Evolutionary conservation across 2,113 vertebrate genomes (phyloP).

Genomic region (Turnix velox): DNA sequence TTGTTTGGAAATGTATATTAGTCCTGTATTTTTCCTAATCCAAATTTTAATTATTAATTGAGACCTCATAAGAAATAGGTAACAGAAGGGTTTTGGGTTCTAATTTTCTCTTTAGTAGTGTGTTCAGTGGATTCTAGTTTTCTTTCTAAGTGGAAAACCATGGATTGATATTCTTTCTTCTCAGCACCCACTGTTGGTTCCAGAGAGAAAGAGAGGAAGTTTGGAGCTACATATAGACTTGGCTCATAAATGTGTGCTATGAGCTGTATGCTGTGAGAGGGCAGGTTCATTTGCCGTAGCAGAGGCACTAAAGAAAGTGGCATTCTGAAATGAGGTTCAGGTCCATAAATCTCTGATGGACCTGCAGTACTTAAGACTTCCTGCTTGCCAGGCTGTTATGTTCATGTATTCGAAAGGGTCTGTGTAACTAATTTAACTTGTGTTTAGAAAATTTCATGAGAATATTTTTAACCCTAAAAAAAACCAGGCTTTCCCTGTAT

Average conservation of each 20-base stretch:
- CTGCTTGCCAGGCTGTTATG: neutral
- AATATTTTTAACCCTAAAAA: neutral
- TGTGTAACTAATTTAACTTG: neutral
- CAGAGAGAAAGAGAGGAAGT: neutral
- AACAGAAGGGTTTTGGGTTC: neutral
- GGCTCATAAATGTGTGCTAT: rapidly evolving
- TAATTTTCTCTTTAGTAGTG: neutral
- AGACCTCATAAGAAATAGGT: neutral
- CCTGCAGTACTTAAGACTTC: neutral
- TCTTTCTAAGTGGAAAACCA: neutral
- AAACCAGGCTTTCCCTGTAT: neutral
- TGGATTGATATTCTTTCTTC: neutral
- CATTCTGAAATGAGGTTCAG: neutral
- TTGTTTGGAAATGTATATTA: neutral
- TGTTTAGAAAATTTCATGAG: neutral
- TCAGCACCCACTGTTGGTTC: neutral
- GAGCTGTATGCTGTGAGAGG: neutral
- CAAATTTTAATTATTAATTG: neutral
- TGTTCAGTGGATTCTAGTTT: neutral
- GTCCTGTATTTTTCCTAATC: neutral
- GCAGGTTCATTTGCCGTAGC: neutral
- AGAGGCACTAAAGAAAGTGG: neutral
- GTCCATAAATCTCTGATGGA: neutral
- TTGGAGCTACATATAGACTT: neutral
- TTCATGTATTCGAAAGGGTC: neutral